Percentiles rank a stretch among this genome's conserved stretches.
phyloP scores from a whole-genome alignment of 2,113 vertebrate genomes.

The Pomatostomus ruficeps region DNA sequence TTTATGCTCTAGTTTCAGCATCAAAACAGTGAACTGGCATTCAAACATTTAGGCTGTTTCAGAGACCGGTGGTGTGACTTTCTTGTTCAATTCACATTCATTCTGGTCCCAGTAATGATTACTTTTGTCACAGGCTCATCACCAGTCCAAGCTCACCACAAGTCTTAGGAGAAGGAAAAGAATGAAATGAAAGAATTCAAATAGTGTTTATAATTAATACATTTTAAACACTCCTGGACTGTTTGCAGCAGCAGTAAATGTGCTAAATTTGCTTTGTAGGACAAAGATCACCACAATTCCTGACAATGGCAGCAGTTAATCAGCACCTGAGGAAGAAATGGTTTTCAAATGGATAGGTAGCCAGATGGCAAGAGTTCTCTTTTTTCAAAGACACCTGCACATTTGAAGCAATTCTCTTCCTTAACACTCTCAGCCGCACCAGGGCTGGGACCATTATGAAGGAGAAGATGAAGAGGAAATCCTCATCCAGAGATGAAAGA shows the following conservation, averaged over 20 bases:
- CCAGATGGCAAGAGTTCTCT: not conserved
- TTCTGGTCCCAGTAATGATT: not conserved
- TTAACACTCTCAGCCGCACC: not conserved
- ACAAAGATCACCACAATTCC: not conserved
- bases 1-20: not conserved
- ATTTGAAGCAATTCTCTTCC: not conserved
- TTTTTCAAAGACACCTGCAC: not conserved
- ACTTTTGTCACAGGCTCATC: not conserved
- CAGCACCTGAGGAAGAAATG: not conserved
- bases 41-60: not conserved
- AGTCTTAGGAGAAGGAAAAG: not conserved
- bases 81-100: not conserved
- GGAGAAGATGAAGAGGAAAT: constrained; percentile 5
- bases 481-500: not conserved
- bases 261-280: not conserved
- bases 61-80: not conserved
- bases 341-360: not conserved
- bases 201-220: not conserved
- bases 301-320: not conserved
- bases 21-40: not conserved
- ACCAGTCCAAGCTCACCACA: not conserved
- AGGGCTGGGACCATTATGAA: not conserved
- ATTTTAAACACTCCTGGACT: not conserved
- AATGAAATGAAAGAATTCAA: not conserved
- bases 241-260: not conserved